phyloP scores from a whole-genome alignment of 2,888 invertebrate species.

The Tipula confusa region DNA sequence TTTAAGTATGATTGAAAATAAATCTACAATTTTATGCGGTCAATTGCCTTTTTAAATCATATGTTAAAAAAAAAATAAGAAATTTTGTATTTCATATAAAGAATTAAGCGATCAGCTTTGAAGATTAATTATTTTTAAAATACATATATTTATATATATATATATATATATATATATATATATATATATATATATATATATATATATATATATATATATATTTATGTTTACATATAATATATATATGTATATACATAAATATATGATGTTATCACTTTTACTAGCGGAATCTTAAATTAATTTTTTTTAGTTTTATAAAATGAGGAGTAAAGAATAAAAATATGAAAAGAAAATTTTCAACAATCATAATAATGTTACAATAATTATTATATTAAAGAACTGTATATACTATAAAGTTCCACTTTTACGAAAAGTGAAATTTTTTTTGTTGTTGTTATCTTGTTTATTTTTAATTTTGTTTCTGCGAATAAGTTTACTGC shows the following conservation, averaged over 20 bases:
- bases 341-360: background rate
- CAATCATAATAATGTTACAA: background rate
- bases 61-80: background rate
- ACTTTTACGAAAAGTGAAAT: conserved; percentile 15
- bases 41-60: background rate
- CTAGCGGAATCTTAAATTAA: too few relatives aligned
- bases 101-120: background rate
- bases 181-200: too few relatives aligned
- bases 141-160: too few relatives aligned
- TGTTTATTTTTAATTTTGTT: background rate
- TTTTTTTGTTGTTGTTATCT: background rate
- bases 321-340: background rate
- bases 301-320: too few relatives aligned
- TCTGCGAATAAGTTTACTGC: background rate
- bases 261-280: too few relatives aligned
- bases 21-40: background rate
- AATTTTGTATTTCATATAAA: background rate
- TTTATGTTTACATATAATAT: too few relatives aligned
- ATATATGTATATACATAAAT: too few relatives aligned
- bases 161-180: too few relatives aligned
- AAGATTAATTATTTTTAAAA: background rate
- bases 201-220: too few relatives aligned
- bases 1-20: background rate
- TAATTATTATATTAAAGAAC: background rate
- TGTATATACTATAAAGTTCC: background rate